Conservation (phyloP, 2,888 invertebrate species). For the Gastrophysa polygoni region DNA sequence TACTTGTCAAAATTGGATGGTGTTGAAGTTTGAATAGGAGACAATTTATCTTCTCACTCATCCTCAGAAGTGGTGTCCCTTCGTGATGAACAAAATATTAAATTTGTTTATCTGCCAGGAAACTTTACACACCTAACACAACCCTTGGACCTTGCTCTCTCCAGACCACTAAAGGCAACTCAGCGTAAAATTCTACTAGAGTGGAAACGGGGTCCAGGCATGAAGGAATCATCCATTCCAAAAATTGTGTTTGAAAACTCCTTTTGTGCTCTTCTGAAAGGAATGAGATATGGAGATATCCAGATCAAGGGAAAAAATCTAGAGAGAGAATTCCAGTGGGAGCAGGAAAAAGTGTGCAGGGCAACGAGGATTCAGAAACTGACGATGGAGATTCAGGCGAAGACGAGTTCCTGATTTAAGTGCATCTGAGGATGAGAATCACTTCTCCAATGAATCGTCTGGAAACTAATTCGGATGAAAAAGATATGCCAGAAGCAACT, state of each 20-base stretch:
- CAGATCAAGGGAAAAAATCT: slow-evolving; percentile 10
- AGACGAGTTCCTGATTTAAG: slow-evolving; percentile 6
- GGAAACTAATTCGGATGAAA: not conserved
- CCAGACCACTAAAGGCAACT: slow-evolving; percentile 1
- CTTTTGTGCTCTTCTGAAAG: slow-evolving; percentile 9
- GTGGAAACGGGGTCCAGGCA: slow-evolving; percentile 14
- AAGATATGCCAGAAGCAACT: slow-evolving; percentile 5
- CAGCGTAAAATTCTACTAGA: slow-evolving; percentile 8
- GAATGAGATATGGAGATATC: slow-evolving; percentile 14
- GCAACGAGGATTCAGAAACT: slow-evolving; percentile 10
- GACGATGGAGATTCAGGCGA: slow-evolving; percentile 6
- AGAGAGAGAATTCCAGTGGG: not conserved
- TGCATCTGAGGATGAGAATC: slow-evolving; percentile 1
- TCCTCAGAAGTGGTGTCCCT: not conserved
- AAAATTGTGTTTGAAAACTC: slow-evolving; percentile 7
- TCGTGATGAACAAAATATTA: not conserved
- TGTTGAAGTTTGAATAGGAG: not conserved
- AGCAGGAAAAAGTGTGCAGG: slow-evolving; percentile 6
- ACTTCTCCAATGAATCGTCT: slow-evolving; percentile 1
- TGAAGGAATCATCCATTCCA: slow-evolving; percentile 14
- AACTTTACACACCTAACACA: not conserved
- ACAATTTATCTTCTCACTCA: slow-evolving; percentile 8
- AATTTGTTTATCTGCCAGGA: not conserved
- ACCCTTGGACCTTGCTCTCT: not conserved
- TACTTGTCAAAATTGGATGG: slow-evolving; percentile 1